phyloP scores from a whole-genome alignment of 1,140 invertebrate genomes.

The Proctacanthus coquilletti region DNA sequence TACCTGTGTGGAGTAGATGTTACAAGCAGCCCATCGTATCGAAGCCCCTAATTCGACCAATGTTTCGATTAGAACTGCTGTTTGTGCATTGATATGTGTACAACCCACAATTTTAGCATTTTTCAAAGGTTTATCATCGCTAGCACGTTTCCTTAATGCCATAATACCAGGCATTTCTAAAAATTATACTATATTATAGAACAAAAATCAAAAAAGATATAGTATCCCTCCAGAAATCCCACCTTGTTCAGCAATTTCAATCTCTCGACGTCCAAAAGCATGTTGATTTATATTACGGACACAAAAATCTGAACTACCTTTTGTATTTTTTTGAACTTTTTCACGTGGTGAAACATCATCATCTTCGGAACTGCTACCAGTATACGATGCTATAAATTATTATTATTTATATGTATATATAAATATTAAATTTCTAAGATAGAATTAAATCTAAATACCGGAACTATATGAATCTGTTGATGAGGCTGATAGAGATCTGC shows the following conservation, averaged over 20 bases:
- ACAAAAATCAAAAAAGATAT: too few relatives aligned
- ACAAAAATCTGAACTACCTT: conserved; percentile 73
- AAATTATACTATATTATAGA: too few relatives aligned
- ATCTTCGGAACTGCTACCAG: conserved; percentile 80
- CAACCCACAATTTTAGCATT: conserved; percentile 94
- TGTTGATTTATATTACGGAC: conserved; percentile 81
- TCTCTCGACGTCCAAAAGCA: conserved; percentile 86
- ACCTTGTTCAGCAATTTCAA: conserved; percentile 86
- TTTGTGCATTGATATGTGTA: conserved; percentile 96
- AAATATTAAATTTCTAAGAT: conserved; percentile 26
- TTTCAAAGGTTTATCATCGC: conserved; percentile 85
- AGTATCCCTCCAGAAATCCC: too few relatives aligned
- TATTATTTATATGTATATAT: conserved; percentile 26
- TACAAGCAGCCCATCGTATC: conserved; percentile 91
- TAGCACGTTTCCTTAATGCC: conserved; percentile 76
- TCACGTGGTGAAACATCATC: conserved; percentile 56
- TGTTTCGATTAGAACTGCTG: conserved; percentile 91
- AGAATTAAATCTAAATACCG: conserved; percentile 34
- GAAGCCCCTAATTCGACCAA: conserved; percentile 77
- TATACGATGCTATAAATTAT: conserved; percentile 54
- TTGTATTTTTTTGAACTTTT: conserved; percentile 64
- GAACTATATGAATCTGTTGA: conserved; percentile 89
- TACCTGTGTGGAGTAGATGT: conserved; percentile 93
- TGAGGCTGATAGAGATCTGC: conserved; percentile 78
- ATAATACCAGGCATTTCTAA: conserved; percentile 95